Base-by-base conservation (phyloP, 1,140 invertebrate species). In the Bombus confusus region DNA sequence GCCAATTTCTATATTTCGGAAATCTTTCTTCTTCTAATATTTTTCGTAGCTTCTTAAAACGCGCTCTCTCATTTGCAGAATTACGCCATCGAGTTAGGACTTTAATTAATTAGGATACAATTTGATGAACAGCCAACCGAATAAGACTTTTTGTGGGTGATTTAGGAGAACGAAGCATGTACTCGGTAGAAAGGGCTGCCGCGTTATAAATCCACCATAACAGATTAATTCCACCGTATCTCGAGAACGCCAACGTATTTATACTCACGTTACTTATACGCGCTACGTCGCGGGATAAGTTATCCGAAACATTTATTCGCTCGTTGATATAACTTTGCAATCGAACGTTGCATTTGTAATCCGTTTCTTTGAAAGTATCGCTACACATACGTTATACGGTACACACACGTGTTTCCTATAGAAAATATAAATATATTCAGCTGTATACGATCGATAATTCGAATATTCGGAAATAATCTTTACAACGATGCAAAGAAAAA, bases 141-240 rank as follows among this genome's bases (percentile, higher is more conserved):
- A 89, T 87, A 79, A 81, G 87, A 89, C 71, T 88, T 91, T 90
- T 89, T 84, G 73, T 43, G 71, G 77, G 81, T 93, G 93, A 94
- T 94, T 93, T 94, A 93, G 88, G 86, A 86, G 88, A 90, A 86
- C 85, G 91, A 89, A 92, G 93, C 18, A 22, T 52, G 47, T 88
- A 85, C 85, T 34, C 72, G 74, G 64, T 62, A 71, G 79, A 80
- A 82, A 69, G 86, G 90, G 87, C 88, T 71, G 86, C 86, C 73
- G 62, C 85, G 89, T 90, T 89, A 92, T 95, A 95, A 95, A 95
- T 95, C 91, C 85, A 93, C 85, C 88, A 87, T 91, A 92, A 92
- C 91, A 85, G 92, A 93, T 94, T 94, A 94, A 94, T 94, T 93
- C 91, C 91, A 92, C 92, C 91, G 90, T 92, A 90, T 91, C 91